Percentiles rank a stretch among this genome's conserved stretches.
Conservation (phyloP, 2,797 vertebrate genomes). For the Dendrocincla tyrannina region DNA sequence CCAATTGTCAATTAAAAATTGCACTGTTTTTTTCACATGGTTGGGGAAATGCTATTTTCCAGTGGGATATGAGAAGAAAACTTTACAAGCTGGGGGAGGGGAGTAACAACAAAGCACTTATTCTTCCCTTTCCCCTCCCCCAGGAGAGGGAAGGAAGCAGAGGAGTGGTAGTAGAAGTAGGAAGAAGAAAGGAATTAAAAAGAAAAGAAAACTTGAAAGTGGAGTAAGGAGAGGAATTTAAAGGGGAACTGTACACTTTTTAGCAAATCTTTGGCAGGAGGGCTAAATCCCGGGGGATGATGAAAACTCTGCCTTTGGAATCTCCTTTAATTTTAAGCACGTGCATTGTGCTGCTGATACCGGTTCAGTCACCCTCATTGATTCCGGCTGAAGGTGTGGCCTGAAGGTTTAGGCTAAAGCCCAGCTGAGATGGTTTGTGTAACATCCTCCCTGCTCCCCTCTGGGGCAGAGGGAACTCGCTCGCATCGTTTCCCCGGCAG, state of each 20-base stretch:
- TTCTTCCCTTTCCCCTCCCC: conserved; percentile 63
- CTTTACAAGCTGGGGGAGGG: conserved; percentile 45
- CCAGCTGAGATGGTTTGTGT: background rate
- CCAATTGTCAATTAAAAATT: background rate
- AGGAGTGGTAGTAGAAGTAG: conserved; percentile 41
- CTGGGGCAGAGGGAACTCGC: background rate
- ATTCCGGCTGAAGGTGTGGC: background rate
- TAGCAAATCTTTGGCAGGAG: background rate
- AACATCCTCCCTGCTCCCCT: background rate
- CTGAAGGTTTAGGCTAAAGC: background rate
- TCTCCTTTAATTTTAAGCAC: background rate
- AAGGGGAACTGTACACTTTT: background rate
- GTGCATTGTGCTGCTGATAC: rapidly evolving
- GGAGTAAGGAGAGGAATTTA: conserved; percentile 18
- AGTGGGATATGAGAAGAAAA: conserved; percentile 10
- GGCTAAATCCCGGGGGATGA: background rate
- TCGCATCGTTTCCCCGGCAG: background rate
- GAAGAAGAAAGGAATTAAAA: conserved; percentile 66
- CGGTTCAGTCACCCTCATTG: background rate
- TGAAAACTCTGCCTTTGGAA: background rate
- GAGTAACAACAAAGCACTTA: conserved; percentile 62
- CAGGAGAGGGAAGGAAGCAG: conserved; percentile 53
- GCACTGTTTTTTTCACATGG: background rate
- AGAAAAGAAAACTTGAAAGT: conserved; percentile 48
- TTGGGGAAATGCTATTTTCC: background rate